These are phyloP conservation scores for Lysiphlebus fabarum DNA, from an alignment of 1,140 invertebrate species.

Conservation along the genomic window DNA sequence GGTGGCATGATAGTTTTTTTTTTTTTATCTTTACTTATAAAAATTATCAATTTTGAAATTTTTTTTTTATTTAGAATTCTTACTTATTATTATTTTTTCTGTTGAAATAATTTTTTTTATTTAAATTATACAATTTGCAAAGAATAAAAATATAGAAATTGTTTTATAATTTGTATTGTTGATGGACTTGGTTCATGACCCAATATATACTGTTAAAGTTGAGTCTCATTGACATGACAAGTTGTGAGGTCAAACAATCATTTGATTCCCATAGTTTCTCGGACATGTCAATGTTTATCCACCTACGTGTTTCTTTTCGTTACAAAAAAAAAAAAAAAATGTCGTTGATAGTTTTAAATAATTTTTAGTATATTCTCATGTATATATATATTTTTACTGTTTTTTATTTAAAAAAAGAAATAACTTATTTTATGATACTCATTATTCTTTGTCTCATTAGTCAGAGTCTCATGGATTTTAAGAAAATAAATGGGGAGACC, in stretches of 20 bases:
- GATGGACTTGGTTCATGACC: neutral
- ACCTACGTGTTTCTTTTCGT: slow-evolving; percentile 12
- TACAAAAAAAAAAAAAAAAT: slow-evolving; percentile 1
- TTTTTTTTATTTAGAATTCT: too few species aligned
- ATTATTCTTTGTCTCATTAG: too few species aligned
- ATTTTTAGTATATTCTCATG: neutral
- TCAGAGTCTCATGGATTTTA: too few species aligned
- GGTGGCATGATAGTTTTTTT: slow-evolving; percentile 27
- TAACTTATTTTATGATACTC: too few species aligned
- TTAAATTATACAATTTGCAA: neutral
- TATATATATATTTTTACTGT: too few species aligned
- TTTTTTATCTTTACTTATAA: slow-evolving; percentile 13
- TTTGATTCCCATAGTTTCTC: slow-evolving; percentile 42
- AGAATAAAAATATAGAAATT: neutral
- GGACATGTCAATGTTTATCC: slow-evolving; percentile 8
- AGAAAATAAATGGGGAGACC: too few species aligned
- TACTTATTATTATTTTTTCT: too few species aligned
- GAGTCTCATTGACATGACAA: slow-evolving; percentile 47
- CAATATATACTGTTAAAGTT: slow-evolving; percentile 36
- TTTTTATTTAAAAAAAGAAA: too few species aligned
- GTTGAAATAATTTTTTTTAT: slow-evolving; percentile 1
- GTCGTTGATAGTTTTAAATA: neutral
- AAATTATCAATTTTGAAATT: too few species aligned
- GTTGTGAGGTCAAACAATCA: slow-evolving; percentile 45
- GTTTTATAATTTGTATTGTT: neutral